Percentiles rank a stretch among this genome's conserved stretches.
Evolutionary conservation across 2,888 invertebrate genomes (phyloP).

Genomic region (Lapara coniferarum): DNA sequence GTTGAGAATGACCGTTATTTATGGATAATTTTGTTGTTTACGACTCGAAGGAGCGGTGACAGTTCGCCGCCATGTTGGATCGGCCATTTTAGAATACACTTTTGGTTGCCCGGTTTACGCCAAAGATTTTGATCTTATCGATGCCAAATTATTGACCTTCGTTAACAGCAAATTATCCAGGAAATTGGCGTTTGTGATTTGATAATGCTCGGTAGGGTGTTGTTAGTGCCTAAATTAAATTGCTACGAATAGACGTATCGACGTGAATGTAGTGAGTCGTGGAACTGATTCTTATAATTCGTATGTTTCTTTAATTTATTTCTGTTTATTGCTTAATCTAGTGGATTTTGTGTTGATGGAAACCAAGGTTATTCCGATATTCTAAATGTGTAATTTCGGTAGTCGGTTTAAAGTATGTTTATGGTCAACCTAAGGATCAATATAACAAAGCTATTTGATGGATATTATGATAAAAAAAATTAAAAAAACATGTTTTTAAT

Average conservation of each 20-base stretch:
- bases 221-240: constrained; percentile 41
- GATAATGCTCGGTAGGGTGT: constrained; percentile 24
- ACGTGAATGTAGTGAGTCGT: neutral
- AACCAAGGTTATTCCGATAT: too few species aligned
- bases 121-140: neutral
- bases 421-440: too few species aligned
- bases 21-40: constrained; percentile 43
- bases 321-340: neutral
- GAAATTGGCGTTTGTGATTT: constrained; percentile 20
- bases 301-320: neutral
- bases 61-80: neutral
- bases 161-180: constrained; percentile 6
- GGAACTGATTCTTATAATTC: constrained; percentile 20
- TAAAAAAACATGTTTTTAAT: too few species aligned
- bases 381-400: too few species aligned
- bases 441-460: too few species aligned
- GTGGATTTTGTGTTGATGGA: neutral
- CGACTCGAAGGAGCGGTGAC: neutral
- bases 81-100: neutral
- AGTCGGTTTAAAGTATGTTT: too few species aligned
- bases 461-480: too few species aligned
- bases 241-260: constrained; percentile 25
- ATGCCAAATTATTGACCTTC: constrained; percentile 1
- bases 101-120: neutral
- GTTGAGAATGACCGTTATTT: constrained; percentile 38